These are phyloP conservation scores for Smutsia temminckii DNA, from an alignment of 2,797 vertebrate species.

Conservation along the genomic window DNA sequence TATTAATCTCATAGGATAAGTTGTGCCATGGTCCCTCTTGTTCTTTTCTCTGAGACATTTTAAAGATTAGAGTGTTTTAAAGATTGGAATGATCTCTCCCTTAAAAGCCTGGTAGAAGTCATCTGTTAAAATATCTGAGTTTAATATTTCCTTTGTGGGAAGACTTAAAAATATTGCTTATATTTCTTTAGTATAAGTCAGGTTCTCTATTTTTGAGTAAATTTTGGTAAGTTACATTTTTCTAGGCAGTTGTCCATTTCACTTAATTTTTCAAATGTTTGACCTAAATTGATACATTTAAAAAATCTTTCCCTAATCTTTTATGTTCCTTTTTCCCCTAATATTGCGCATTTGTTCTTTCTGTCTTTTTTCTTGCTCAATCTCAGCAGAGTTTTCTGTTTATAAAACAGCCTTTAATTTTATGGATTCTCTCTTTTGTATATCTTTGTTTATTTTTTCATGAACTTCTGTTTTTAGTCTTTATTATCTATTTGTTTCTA, in stretches of 20 bases:
- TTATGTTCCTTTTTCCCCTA: not conserved
- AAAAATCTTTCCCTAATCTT: not conserved
- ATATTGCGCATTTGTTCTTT: not conserved
- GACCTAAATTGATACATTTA: not conserved
- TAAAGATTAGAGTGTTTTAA: not conserved
- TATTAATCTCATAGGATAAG: not conserved
- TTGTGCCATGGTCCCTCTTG: not conserved
- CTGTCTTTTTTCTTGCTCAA: not conserved
- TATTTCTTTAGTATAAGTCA: not conserved
- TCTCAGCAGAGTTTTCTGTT: not conserved
- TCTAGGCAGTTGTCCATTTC: not conserved
- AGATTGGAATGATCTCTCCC: not conserved
- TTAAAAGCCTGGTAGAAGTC: not conserved
- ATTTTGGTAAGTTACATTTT: not conserved
- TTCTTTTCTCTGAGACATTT: not conserved
- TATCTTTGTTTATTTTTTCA: not conserved
- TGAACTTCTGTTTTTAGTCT: slow-evolving; percentile 17
- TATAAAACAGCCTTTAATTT: not conserved
- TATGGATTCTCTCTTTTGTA: not conserved
- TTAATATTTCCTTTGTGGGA: not conserved
- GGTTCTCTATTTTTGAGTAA: not conserved
- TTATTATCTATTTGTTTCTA: not conserved
- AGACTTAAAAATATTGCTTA: not conserved
- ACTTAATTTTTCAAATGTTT: not conserved
- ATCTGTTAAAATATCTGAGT: not conserved